phyloP scores from a whole-genome alignment of 1,140 invertebrate genomes.

The Helicoverpa armigera region DNA sequence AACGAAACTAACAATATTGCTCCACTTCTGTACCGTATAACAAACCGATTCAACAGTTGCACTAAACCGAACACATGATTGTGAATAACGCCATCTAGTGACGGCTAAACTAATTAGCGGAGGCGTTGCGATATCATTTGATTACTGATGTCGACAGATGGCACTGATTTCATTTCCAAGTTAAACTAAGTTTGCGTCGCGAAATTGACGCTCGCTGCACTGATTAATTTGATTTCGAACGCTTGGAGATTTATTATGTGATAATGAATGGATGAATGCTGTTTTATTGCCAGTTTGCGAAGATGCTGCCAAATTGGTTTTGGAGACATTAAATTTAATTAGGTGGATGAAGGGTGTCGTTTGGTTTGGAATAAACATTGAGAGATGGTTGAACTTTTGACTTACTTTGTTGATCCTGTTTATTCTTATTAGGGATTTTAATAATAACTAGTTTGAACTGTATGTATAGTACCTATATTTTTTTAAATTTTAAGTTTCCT shows the following conservation, averaged over 20 bases:
- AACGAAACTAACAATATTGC: constrained; percentile 28
- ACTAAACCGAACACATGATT: constrained; percentile 62
- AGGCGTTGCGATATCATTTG: constrained; percentile 77
- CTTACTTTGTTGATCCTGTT: too few relatives aligned
- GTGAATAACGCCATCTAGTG: constrained; percentile 66
- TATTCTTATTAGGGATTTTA: too few relatives aligned
- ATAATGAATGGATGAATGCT: constrained; percentile 62
- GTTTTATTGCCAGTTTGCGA: constrained; percentile 56
- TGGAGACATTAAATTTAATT: constrained; percentile 14
- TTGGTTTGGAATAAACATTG: not conserved
- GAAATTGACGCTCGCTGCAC: constrained; percentile 60
- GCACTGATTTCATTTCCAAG: constrained; percentile 77
- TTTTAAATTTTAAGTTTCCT: too few relatives aligned
- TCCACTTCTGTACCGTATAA: constrained; percentile 44
- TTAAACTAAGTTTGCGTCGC: constrained; percentile 66
- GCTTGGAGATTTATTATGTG: constrained; percentile 77
- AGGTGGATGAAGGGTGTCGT: constrained; percentile 3
- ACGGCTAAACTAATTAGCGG: constrained; percentile 76
- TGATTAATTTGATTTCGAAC: constrained; percentile 80
- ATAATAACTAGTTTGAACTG: too few relatives aligned
- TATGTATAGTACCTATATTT: too few relatives aligned
- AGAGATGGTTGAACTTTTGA: constrained; percentile 8
- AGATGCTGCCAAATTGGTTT: constrained; percentile 43
- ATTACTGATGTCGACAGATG: constrained; percentile 78
- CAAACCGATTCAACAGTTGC: constrained; percentile 50